Base-by-base conservation (phyloP, 2,113 vertebrate species). In the Neoarius graeffei region DNA sequence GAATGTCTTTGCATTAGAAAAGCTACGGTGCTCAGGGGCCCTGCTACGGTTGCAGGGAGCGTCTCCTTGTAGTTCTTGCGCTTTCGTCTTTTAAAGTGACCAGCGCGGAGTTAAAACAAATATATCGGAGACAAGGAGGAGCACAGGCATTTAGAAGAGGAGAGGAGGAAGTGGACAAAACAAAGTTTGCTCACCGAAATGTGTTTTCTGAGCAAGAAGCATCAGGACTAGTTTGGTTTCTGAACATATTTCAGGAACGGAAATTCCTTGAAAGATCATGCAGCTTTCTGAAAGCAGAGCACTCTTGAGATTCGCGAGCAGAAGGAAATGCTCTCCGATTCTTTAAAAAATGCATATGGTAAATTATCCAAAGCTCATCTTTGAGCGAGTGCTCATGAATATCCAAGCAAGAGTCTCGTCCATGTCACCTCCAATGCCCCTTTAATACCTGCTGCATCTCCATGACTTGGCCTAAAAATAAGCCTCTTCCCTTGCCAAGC, bases 1-100 rank as follows among this genome's bases (percentile, higher is more conserved):
- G 91, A 94, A 90, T 93, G 94, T 92, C 94, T 95, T 94, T 93
- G 93, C 92, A 94, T 95, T 93, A 93, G 92, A 95, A 95, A 96
- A 90, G 79, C 89, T 91, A 64, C 92, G 94, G 89, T 89, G 92
- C 94, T 92, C 89, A 27, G 93, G 93, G 93, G 91, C 93, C 90
- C 85, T 73, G 87, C 5, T 35, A 84, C 88, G 88, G 77, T 90
- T 93, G 93, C 91, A 90, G 87, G 90, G 91, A 90, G 89, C 25
- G 10, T 50, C 30, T 94, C 92, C 91, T 91, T 93, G 91, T 91
- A 91, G 89, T 90, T 85, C 92, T 84, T 73, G 52, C 20, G 66
- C 71, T 79, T 90, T 93, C 90, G 91, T 85, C 93, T 91, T 93
- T 92, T 90, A 89, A 94, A 90, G 88, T 87, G 35, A 62, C 83